Conservation (phyloP, 2,797 vertebrate species). For the Pseudopleuronectes americanus region DNA sequence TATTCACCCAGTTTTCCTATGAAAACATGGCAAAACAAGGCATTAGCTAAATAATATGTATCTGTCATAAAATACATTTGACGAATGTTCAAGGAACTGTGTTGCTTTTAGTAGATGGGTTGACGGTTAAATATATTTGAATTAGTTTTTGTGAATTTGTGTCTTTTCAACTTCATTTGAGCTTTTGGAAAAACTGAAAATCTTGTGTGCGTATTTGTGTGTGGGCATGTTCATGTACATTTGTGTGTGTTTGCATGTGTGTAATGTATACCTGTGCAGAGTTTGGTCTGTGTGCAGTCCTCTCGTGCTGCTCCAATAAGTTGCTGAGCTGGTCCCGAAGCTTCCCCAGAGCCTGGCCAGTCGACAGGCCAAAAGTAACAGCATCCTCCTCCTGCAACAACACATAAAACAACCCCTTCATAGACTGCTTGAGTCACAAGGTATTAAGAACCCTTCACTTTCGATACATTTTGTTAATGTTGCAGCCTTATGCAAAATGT, state of each 20-base stretch:
- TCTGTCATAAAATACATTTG: constrained; percentile 2
- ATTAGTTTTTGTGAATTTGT: no score
- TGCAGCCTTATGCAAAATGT: no score
- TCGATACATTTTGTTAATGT: background rate
- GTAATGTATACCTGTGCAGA: constrained; percentile 84
- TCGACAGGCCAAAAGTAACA: constrained; percentile 90
- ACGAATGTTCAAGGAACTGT: background rate
- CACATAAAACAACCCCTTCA: background rate
- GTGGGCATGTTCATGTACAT: no score
- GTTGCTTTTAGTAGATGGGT: background rate
- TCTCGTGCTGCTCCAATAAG: constrained; percentile 91
- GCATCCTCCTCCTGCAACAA: constrained; percentile 84
- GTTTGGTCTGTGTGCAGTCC: constrained; percentile 74
- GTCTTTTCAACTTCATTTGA: no score
- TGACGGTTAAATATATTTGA: no score
- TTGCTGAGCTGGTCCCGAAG: constrained; percentile 91
- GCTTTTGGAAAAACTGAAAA: no score
- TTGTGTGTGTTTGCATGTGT: background rate
- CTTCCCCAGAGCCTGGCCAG: constrained; percentile 89
- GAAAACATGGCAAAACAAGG: constrained; percentile 4
- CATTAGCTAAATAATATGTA: constrained; percentile 4
- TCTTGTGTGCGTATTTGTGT: no score
- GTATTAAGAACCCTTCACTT: background rate
- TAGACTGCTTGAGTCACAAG: background rate
- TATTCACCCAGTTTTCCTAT: constrained; percentile 89